These are phyloP conservation scores for Oriolus oriolus DNA, from an alignment of 2,113 vertebrate species.

Conservation along the genomic window DNA sequence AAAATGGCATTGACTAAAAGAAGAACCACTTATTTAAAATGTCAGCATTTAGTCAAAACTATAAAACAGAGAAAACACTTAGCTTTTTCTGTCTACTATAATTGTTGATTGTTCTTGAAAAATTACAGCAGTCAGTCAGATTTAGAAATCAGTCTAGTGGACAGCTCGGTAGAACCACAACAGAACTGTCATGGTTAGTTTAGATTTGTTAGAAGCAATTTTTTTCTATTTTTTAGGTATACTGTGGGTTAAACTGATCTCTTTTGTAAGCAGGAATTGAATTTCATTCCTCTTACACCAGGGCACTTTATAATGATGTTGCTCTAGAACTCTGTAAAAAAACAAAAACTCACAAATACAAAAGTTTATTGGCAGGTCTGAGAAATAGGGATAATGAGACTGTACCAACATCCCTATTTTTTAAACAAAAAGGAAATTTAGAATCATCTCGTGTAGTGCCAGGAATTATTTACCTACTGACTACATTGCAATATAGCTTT, in stretches of 20 bases:
- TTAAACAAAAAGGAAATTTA: not conserved
- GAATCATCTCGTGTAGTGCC: not conserved
- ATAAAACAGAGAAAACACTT: not conserved
- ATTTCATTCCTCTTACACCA: not conserved
- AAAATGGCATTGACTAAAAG: slow-evolving; percentile 2
- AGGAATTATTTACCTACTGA: not conserved
- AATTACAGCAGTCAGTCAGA: not conserved
- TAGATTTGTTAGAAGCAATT: not conserved
- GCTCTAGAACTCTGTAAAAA: not conserved
- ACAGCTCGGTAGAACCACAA: not conserved
- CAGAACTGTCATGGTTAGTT: not conserved
- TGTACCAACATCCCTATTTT: not conserved
- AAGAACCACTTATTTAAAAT: not conserved
- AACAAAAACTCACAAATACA: not conserved
- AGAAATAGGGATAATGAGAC: not conserved
- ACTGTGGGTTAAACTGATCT: not conserved
- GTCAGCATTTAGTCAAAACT: not conserved
- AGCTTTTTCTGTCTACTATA: not conserved
- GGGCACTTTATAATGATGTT: not conserved
- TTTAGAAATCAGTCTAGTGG: not conserved
- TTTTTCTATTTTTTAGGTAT: not conserved
- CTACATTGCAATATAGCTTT: not conserved
- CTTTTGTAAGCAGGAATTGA: not conserved
- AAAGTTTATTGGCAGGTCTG: not conserved
- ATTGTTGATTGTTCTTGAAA: not conserved